Evolutionary conservation across 2,797 vertebrate species (phyloP), one percentile per base, ranked within the genome.

Genomic region (Pseudomugil tenellus): DNA sequence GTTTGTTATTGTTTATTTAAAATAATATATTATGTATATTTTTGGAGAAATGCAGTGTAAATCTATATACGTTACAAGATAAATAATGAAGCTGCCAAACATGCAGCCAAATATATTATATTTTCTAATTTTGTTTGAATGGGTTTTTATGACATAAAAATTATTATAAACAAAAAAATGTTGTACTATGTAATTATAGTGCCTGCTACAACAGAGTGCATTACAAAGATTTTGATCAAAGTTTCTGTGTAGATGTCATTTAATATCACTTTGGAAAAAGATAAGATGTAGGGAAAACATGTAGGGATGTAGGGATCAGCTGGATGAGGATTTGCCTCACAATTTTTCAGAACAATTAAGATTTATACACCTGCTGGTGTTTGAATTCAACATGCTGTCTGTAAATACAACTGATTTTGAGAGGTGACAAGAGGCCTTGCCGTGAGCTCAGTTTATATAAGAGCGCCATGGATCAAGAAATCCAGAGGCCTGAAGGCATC

Each of bases 391-490:
- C 23, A 35, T 52, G 46, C 6, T 56, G 3, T 58, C 37, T 14
- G 21, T 63, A 32, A 73, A 74, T 31, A 56, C 55, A 61, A 65
- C 55, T 67, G 7, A 63, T 55, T 58, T 75, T 56, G 11, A 71
- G 41, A 67, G 3, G 56, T 58, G 53, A 55, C 60, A 65, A 63
- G 62, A 70, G 79, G 60, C 67, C 31, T 62, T 3, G 60, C 63
- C 65, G 46, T 63, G 48, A 76, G 67, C 59, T 67, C 48, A 63
- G 76, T 81, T 88, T 84, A 78, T 85, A 41, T 86, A 86, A 89
- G 80, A 74, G 61, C 58, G 16, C 83, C 57, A 80, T 63, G 72
- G 69, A 57, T 81, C 55, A 79, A 76, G 62, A 63, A 63, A 70
- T 66, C 62, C 56, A 57, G 8, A 58, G 64, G 79, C 63, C 57